Conservation (phyloP, 1,140 invertebrate species). For the Drosophila lini region DNA sequence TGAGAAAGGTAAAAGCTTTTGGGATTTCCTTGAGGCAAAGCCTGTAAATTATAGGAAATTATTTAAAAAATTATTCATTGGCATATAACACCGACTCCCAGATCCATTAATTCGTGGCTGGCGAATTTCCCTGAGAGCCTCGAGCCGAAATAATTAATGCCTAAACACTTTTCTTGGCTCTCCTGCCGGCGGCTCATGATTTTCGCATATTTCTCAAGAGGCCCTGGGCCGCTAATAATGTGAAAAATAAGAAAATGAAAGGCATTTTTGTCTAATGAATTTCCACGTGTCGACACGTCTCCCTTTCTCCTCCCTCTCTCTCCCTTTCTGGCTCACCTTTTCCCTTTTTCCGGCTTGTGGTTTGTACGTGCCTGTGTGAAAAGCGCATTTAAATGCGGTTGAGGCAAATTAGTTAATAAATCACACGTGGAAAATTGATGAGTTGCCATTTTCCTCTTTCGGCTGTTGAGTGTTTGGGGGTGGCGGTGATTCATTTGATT, state of each 20-base stretch:
- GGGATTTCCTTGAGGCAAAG: slow-evolving; percentile 2
- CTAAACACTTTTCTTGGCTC: slow-evolving; percentile 46
- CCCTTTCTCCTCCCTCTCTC: not conserved
- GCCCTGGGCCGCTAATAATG: slow-evolving; percentile 58
- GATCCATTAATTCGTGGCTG: slow-evolving; percentile 33
- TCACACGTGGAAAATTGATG: slow-evolving; percentile 81
- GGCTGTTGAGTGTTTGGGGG: slow-evolving; percentile 9
- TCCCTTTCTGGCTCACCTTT: not conserved
- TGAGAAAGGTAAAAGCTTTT: not conserved
- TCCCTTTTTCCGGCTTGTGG: slow-evolving; percentile 19
- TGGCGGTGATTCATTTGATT: slow-evolving; percentile 52
- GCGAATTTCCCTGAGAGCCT: slow-evolving; percentile 28
- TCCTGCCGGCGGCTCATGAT: slow-evolving; percentile 43
- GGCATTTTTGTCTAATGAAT: slow-evolving; percentile 76
- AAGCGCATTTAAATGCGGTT: slow-evolving; percentile 77
- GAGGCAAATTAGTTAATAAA: slow-evolving; percentile 81
- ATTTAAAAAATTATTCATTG: slow-evolving; percentile 35
- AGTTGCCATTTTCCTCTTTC: slow-evolving; percentile 62
- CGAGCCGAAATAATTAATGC: slow-evolving; percentile 68
- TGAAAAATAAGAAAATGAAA: slow-evolving; percentile 76
- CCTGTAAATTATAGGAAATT: slow-evolving; percentile 19
- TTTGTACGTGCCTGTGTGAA: slow-evolving; percentile 69
- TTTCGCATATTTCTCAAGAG: slow-evolving; percentile 62
- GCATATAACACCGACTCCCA: slow-evolving; percentile 9
- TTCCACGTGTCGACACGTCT: slow-evolving; percentile 58